These are phyloP conservation scores for Bradypodion ventrale DNA, from an alignment of 2,797 vertebrate genomes.

Conservation along the genomic window DNA sequence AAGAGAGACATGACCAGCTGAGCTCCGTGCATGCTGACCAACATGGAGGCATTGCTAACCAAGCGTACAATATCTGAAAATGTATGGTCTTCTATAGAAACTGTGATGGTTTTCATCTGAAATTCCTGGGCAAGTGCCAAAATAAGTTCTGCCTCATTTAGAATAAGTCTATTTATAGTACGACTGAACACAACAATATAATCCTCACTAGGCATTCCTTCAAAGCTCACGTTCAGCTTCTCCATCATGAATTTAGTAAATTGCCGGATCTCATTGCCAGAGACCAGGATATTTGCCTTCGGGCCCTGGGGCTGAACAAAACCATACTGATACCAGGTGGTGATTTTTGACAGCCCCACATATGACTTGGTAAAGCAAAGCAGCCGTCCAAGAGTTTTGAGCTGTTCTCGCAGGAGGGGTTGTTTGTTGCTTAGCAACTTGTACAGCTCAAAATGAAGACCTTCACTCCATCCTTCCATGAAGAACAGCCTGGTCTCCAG, in stretches of 20 bases:
- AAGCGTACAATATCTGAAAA: constrained; percentile 86
- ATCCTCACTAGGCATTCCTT: constrained; percentile 75
- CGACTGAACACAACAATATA: constrained; percentile 94
- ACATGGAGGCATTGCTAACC: constrained; percentile 88
- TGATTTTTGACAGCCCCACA: constrained; percentile 93
- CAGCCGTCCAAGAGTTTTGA: constrained; percentile 90
- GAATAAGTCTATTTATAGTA: constrained; percentile 88
- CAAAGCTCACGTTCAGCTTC: constrained; percentile 85
- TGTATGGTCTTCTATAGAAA: constrained; percentile 92
- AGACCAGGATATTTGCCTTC: constrained; percentile 95
- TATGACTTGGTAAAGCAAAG: constrained; percentile 96
- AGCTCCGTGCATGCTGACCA: constrained; percentile 97
- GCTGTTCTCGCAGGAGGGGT: constrained; percentile 90
- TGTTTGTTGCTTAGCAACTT: constrained; percentile 92
- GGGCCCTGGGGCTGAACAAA: constrained; percentile 97
- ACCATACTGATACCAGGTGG: constrained; percentile 98
- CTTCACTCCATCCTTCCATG: constrained; percentile 97
- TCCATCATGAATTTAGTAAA: constrained; percentile 85
- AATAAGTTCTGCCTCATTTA: constrained; percentile 94
- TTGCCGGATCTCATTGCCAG: constrained; percentile 92
- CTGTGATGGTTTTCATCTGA: constrained; percentile 92
- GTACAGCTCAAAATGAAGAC: constrained; percentile 93
- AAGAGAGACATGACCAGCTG: constrained; percentile 93
- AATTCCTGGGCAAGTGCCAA: constrained; percentile 93
- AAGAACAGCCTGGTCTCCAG: constrained; percentile 90